Percentiles rank a stretch among this genome's conserved stretches.
Evolutionary conservation across 2,888 invertebrate species (phyloP).

Genomic region (Phragmatobia fuliginosa): DNA sequence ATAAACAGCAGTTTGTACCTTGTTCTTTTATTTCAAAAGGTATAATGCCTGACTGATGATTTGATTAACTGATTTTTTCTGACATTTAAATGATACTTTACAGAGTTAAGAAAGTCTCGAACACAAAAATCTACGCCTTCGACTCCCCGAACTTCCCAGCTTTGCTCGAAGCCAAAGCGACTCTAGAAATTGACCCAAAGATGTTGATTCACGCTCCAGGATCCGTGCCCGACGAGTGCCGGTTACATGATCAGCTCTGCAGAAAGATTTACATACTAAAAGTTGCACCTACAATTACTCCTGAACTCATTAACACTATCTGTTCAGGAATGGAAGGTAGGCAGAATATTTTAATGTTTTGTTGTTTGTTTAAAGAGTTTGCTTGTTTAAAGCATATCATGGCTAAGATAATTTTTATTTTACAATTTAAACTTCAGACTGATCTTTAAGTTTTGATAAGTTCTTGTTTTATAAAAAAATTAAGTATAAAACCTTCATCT

Average conservation of each 20-base stretch:
- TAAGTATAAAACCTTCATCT: neutral
- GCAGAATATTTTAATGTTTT: neutral
- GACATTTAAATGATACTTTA: neutral
- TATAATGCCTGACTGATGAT: too few relatives aligned
- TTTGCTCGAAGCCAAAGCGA: slow-evolving; percentile 88
- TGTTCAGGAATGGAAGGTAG: slow-evolving; percentile 89
- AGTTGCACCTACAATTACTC: slow-evolving; percentile 96
- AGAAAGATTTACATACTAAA: slow-evolving; percentile 94
- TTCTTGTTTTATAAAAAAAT: too few relatives aligned
- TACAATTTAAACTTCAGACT: neutral
- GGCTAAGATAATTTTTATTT: neutral
- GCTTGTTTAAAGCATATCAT: neutral
- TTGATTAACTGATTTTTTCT: too few relatives aligned
- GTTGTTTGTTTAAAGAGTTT: neutral
- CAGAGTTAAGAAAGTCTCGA: slow-evolving; percentile 92
- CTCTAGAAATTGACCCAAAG: slow-evolving; percentile 91
- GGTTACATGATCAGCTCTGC: slow-evolving; percentile 91
- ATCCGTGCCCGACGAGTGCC: slow-evolving; percentile 86
- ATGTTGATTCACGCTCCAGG: slow-evolving; percentile 76
- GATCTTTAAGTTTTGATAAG: too few relatives aligned
- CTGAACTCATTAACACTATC: slow-evolving; percentile 90
- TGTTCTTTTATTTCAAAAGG: too few relatives aligned
- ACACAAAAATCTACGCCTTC: slow-evolving; percentile 93
- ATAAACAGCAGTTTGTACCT: too few relatives aligned
- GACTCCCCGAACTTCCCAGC: slow-evolving; percentile 94